Conservation (phyloP, 2,888 invertebrate species). For the Ptilodon capucinus region DNA sequence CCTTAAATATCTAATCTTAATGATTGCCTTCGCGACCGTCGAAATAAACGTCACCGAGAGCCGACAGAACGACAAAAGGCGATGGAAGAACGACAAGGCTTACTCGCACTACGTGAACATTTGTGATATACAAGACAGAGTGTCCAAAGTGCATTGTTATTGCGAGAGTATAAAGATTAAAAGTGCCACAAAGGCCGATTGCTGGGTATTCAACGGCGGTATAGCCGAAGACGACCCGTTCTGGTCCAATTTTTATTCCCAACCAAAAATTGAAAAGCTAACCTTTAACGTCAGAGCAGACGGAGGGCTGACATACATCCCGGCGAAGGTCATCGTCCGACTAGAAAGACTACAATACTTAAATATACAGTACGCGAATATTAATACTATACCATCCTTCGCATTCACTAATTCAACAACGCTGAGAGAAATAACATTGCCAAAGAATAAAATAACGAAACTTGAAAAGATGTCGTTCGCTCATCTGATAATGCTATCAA, state of each 20-base stretch:
- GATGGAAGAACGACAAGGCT: slow-evolving; percentile 73
- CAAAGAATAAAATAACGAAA: slow-evolving; percentile 87
- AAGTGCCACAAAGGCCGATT: slow-evolving; percentile 87
- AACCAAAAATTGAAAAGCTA: slow-evolving; percentile 86
- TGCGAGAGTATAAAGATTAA: slow-evolving; percentile 83
- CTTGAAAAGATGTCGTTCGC: slow-evolving; percentile 88
- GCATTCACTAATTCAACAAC: slow-evolving; percentile 89
- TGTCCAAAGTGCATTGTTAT: slow-evolving; percentile 85
- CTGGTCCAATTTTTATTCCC: slow-evolving; percentile 89
- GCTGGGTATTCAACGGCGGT: slow-evolving; percentile 88
- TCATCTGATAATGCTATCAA: slow-evolving; percentile 86
- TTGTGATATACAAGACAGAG: slow-evolving; percentile 81
- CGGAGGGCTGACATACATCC: slow-evolving; percentile 87
- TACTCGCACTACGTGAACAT: slow-evolving; percentile 79
- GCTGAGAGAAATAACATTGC: slow-evolving; percentile 86
- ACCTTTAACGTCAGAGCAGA: slow-evolving; percentile 87
- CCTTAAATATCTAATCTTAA: slow-evolving; percentile 74
- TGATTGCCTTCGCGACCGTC: slow-evolving; percentile 73
- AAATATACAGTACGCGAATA: slow-evolving; percentile 88
- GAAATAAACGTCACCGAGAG: slow-evolving; percentile 77
- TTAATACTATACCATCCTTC: slow-evolving; percentile 86
- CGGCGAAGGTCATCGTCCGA: slow-evolving; percentile 86
- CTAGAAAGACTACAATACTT: slow-evolving; percentile 86
- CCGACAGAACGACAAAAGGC: slow-evolving; percentile 72
- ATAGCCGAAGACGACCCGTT: slow-evolving; percentile 87